Evolutionary conservation across 2,797 vertebrate genomes (phyloP).

Genomic region (Calcarius lapponicus): DNA sequence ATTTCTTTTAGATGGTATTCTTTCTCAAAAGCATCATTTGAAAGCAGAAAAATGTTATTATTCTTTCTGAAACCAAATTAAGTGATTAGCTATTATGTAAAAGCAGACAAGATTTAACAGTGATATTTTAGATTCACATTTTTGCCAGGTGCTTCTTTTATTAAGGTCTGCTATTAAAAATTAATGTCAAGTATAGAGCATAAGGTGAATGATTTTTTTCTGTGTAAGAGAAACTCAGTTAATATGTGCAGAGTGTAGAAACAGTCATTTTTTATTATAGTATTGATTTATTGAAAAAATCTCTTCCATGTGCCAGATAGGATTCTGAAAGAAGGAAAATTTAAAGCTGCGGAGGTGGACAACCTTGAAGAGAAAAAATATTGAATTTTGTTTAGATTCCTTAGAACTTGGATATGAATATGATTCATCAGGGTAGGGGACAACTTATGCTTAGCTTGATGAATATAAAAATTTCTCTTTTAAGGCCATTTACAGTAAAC

Average conservation of each 20-base stretch:
- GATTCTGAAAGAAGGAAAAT: background rate
- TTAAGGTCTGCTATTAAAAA: background rate
- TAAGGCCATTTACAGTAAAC: background rate
- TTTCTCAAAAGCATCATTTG: background rate
- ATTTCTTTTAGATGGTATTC: background rate
- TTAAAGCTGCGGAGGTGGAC: background rate
- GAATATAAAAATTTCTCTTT: background rate
- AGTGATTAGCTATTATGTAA: background rate
- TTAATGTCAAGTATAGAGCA: background rate
- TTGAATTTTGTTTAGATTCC: background rate
- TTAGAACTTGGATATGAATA: background rate
- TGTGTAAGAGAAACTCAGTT: background rate
- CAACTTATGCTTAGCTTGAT: background rate
- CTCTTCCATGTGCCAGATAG: background rate
- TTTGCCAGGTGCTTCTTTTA: background rate
- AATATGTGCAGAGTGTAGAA: background rate
- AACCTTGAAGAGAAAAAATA: background rate
- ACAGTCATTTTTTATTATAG: background rate
- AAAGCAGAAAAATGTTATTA: background rate
- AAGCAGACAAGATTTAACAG: background rate
- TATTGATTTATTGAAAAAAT: slow-evolving; percentile 30
- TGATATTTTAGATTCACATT: background rate
- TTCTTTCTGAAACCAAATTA: background rate
- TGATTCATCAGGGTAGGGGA: background rate
- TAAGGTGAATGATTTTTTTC: background rate